Base-by-base conservation (phyloP, 37 sponge, comb jelly and placozoan genomes). In the Oopsacas minuta region DNA sequence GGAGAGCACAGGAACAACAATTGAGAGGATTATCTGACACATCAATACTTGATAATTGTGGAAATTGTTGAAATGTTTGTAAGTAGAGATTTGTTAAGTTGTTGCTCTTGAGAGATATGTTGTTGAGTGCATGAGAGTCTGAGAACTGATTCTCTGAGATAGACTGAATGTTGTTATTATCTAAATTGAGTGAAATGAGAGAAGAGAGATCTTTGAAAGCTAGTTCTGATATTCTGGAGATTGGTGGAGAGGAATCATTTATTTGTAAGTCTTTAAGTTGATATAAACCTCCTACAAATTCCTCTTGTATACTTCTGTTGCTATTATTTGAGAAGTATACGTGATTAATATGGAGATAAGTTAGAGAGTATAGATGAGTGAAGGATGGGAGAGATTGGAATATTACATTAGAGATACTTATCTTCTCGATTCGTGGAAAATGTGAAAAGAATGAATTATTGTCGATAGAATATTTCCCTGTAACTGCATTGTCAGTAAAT, bases 11-110 rank as follows among this genome's bases (percentile, higher is more conserved):
- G 75, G 75, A 61, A 42, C 49, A n/a, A 17, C 51, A 61, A 34
- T 61, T 61, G 75, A 61, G 30, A 7, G 75, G 75, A 61, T 61
- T 61, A 3, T n/a, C 75, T 61, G 75, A 61, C 28, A 61, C 75
- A 61, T 61, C 30, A 5, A 61, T 12, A n/a, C 5, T 25, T 25
- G 30, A 5, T 25, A 61, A 34, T 5, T 34, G 20, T 3, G 75
- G 75, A 25, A 61, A 34, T 34, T 61, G 75, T 12, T 61, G 75
- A 3, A 61, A 61, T 61, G 75, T n/a, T 61, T 25, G 75, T 5
- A 3, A n/a, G 30, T 25, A n/a, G 22, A 61, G 75, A 12, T 20
- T 32, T n/a, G 75, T 3, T 3, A 61, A 32, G 30, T 61, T 61
- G 30, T 61, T 61, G 75, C 30, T 3, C 5, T 25, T 3, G 30